Evolutionary conservation across 2,797 vertebrate species (phyloP), one percentile per base, ranked within the genome.

Genomic region (Arremon aurantiirostris): DNA sequence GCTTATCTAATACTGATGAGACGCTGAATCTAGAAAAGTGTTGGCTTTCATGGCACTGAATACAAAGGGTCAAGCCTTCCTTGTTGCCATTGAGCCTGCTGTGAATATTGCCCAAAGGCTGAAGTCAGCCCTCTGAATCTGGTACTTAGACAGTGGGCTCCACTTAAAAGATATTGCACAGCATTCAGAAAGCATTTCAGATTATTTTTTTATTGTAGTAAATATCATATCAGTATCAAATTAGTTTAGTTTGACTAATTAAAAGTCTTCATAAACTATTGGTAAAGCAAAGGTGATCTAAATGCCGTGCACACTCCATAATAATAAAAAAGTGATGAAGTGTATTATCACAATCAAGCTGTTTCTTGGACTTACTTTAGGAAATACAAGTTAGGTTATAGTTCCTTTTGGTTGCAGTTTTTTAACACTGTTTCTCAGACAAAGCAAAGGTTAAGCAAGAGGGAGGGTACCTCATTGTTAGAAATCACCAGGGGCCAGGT

Each of bases 211-310:
- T 47, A 50, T 77, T 89, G 11, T 42, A 73, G 69, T 83, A 96
- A 94, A 95, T 84, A 94, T 19, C 34, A 61, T 30, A 30, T 41
- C 20, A 61, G 30, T 41, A 41, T 61, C 13, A 61, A 61, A 95
- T 96, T 97, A 95, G 86, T 92, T 88, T 75, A 94, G n/a, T 41
- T 91, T 78, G 65, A 71, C 60, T 92, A 96, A 89, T 93, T 95
- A 95, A 64, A 34, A 61, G 35, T 89, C 37, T 89, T 97, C 88
- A 94, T 83, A 95, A 93, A 73, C 75, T 63, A 66, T 93, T 82
- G 84, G 41, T 89, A 95, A 96, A 93, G 57, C 65, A 94, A 93
- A 95, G 70, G 57, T 66, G 55, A 53, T 90, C 60, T 86, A 94
- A 94, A 94, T 94, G 82, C 87, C 85, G 70, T 56, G 85, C n/a